Conservation (phyloP, 1,140 invertebrate species). For the Panagrolaimus sp. region DNA sequence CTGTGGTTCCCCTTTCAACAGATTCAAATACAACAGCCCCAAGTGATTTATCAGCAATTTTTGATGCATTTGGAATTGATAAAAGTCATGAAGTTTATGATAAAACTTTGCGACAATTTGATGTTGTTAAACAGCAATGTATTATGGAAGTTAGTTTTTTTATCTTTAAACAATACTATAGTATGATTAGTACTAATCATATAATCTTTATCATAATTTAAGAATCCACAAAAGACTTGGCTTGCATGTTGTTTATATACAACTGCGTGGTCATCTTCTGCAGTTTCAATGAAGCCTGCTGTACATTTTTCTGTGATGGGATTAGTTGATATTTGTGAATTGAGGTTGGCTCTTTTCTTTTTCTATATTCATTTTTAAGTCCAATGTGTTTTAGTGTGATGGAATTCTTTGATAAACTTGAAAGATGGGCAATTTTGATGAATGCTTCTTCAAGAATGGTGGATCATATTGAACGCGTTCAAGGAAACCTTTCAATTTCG, state of each 20-base stretch:
- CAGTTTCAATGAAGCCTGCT: constrained; percentile 23
- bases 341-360: constrained; percentile 4
- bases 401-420: constrained; percentile 91
- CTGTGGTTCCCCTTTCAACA: too few relatives aligned
- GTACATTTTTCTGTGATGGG: neutral
- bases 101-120: constrained; percentile 45
- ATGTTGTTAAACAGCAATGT: constrained; percentile 43
- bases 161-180: neutral
- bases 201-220: too few relatives aligned
- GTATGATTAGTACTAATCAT: constrained; percentile 24
- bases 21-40: too few relatives aligned
- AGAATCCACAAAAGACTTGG: constrained; percentile 43
- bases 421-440: constrained; percentile 90
- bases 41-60: constrained; percentile 21
- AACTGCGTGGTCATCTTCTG: constrained; percentile 48
- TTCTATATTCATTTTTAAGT: neutral
- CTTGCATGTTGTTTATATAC: constrained; percentile 49
- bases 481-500: constrained; percentile 88
- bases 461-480: constrained; percentile 76
- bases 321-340: neutral
- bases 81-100: constrained; percentile 46
- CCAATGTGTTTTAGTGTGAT: constrained; percentile 69
- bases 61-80: constrained; percentile 35
- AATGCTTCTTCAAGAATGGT: constrained; percentile 77
- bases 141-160: constrained; percentile 35